Base-by-base conservation (phyloP, 2,888 invertebrate genomes). In the Micoletzkya japonica region DNA sequence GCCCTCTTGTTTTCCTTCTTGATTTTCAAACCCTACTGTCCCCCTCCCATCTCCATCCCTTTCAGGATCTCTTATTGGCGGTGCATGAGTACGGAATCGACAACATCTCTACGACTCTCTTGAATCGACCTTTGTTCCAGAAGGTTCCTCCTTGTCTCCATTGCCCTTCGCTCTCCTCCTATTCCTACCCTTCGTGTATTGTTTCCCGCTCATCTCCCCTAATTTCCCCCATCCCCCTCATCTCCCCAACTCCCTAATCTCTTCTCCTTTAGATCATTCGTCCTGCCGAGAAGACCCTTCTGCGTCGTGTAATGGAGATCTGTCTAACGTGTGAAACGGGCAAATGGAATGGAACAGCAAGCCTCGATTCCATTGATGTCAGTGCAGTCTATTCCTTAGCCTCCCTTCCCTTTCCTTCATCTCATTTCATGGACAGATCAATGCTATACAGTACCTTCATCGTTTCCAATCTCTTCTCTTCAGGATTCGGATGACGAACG, bases 271-370 rank as follows among this genome's bases (percentile, higher is more conserved):
- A 77, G 75, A 76, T 78, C 32, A 77, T 76, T 34, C 76, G 75
- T 14, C 76, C 81, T 24, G 76, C 82, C 20, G 83, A 83, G 70
- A 76, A 77, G 52, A 76, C 77, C 2, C 73, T 83, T 10, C 61
- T 83, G 24, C 74, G 81, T 7, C 73, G 83, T 34, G 75, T 83
- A 20, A 72, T 83, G 28, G 83, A 83, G 70, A 78, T 83, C 50
- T 79, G 78, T 58, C 60, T 75, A 28, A 83, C 82, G 0, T 68
- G 79, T 17, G 81, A 82, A 39, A 71, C 73, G 30, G 80, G 80
- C 30, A 76, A 77, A 70, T 83, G 82, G 82, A 77, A 78, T 60
- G 82, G 82, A 20, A 70, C 70, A 2, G 80, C 74, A 6, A 75
- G 76, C 36, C 74, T 78, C 28, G 80, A 80, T 28, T 67, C 79